A percentile compares a stretch with the other conserved stretches of the same genome.
Evolutionary conservation across 1,140 invertebrate genomes (phyloP).

Genomic region (Eriocheir sinensis): DNA sequence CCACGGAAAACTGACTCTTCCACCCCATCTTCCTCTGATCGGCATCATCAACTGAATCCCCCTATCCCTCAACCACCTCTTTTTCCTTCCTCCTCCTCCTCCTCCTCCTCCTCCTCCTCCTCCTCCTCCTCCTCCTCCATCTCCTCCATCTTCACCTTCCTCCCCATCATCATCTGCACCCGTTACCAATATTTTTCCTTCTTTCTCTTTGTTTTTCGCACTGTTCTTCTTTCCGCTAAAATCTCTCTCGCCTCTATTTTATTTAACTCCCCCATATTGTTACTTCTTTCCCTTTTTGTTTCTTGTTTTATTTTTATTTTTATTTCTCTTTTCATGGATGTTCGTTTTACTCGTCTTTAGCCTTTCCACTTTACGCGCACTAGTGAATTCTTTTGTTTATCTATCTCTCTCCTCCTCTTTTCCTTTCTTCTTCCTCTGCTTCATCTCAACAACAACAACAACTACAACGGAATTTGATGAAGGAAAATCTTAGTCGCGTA

Average conservation of each 20-base stretch:
- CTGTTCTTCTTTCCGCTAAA: neutral
- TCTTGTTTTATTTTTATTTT: neutral
- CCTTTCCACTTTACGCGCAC: neutral
- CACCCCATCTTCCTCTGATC: neutral
- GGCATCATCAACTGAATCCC: slow-evolving; percentile 14
- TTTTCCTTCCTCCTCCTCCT: neutral
- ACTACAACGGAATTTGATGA: too few species aligned
- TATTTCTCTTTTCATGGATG: too few species aligned
- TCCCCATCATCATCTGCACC: neutral
- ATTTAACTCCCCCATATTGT: too few species aligned
- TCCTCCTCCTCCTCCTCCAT: neutral
- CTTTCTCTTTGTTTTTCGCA: neutral
- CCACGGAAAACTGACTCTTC: neutral
- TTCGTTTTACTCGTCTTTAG: neutral
- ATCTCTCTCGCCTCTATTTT: neutral
- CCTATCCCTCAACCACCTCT: too few species aligned
- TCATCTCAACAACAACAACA: too few species aligned
- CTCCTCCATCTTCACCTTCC: too few species aligned
- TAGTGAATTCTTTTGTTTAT: too few species aligned
- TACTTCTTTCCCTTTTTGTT: neutral
- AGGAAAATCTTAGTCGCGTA: too few species aligned
- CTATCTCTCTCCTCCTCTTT: neutral
- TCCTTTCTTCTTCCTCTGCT: neutral
- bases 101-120: neutral
- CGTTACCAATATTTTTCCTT: neutral